These are phyloP conservation scores for Drosophila colorata DNA, from an alignment of 2,888 invertebrate species.

Conservation along the genomic window DNA sequence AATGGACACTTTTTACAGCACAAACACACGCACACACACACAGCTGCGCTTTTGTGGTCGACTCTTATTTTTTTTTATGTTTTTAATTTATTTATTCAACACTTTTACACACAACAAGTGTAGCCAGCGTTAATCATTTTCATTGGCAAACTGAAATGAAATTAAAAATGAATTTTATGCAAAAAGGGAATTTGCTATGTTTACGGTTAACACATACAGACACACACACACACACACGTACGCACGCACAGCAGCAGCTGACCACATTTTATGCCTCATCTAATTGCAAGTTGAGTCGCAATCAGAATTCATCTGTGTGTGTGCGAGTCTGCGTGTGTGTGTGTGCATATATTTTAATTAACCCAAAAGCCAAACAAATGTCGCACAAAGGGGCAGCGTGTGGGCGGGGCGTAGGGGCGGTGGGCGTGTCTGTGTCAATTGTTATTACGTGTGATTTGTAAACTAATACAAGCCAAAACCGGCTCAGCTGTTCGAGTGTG, in stretches of 20 bases:
- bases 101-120: constrained; percentile 42
- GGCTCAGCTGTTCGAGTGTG: not conserved
- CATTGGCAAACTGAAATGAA: constrained; percentile 71
- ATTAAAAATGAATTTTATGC: constrained; percentile 75
- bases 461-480: constrained; percentile 59
- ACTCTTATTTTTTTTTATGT: constrained; percentile 59
- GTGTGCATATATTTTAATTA: constrained; percentile 67
- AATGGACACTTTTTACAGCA: constrained; percentile 45
- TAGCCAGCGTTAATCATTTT: constrained; percentile 73
- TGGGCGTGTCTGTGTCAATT: constrained; percentile 67
- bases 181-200: constrained; percentile 61
- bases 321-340: constrained; percentile 15
- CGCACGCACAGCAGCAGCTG: constrained; percentile 23
- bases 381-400: constrained; percentile 34
- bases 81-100: constrained; percentile 80
- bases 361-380: constrained; percentile 77
- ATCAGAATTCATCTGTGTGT: constrained; percentile 56
- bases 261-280: constrained; percentile 74
- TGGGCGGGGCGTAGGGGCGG: constrained; percentile 15
- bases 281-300: constrained; percentile 52
- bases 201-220: constrained; percentile 50
- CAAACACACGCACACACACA: constrained; percentile 13
- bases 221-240: constrained; percentile 8
- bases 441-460: constrained; percentile 80
- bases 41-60: constrained; percentile 59